Evolutionary conservation across 2,113 vertebrate genomes (phyloP).

Genomic region (Lasiurus borealis): DNA sequence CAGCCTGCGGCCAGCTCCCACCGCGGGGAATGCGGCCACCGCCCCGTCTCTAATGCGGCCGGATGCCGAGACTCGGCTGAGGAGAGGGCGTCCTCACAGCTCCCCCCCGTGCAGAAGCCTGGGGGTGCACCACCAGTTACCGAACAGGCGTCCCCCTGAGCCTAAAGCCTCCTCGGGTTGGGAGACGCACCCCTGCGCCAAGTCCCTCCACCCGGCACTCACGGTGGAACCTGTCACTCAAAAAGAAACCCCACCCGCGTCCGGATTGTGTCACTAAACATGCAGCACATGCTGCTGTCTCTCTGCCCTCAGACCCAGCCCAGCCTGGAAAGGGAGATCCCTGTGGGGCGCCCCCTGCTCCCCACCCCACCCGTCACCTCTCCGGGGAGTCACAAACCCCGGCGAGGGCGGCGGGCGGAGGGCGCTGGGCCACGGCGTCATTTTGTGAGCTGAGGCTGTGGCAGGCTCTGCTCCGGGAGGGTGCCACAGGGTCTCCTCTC

Average conservation of each 20-base stretch:
- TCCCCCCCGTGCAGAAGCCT: not conserved
- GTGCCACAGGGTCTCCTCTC: not conserved
- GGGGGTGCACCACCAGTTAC: not conserved
- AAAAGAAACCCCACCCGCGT: not conserved
- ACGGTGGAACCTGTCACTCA: constrained; percentile 54
- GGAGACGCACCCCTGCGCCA: not conserved
- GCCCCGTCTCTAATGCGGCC: not conserved
- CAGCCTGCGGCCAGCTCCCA: not conserved
- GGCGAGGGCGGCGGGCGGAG: no score
- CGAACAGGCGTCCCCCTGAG: not conserved
- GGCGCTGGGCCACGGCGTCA: no score
- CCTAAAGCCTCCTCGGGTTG: not conserved
- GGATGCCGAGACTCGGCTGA: not conserved
- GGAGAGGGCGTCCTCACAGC: not conserved
- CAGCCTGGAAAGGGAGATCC: not conserved
- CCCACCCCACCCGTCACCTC: not conserved
- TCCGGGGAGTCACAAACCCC: not conserved
- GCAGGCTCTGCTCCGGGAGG: no score
- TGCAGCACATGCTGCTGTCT: not conserved
- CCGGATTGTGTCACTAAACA: constrained; percentile 48
- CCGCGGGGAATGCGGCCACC: not conserved
- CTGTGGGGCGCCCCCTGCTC: not conserved
- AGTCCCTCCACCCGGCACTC: not conserved
- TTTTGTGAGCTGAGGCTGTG: no score
- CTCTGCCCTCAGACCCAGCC: not conserved